Base-by-base conservation (phyloP, 2,888 invertebrate species). In the Eupithecia dodoneata region DNA sequence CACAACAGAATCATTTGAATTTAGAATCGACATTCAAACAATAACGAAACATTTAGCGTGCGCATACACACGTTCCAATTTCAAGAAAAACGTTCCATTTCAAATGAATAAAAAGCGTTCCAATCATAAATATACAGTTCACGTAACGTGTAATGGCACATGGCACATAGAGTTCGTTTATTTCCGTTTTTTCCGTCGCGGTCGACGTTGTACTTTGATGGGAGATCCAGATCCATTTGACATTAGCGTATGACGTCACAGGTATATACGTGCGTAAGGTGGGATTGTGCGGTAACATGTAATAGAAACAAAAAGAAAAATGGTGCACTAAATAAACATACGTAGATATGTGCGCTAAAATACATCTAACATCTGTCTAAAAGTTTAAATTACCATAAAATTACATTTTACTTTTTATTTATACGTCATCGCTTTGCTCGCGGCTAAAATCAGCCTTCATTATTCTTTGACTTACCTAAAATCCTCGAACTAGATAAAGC, bases 121-220 rank as follows among this genome's bases (percentile, higher is more conserved):
- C 45, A 55, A 72, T 63, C 75, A 80, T 74, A 75, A 41, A 72
- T 73, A 76, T 86, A 88, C 70, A 70, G 47, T 70, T 44, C 76
- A 52, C 41, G 63, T 55, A 15, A 74, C n/a, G 44, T 42, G 44
- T n/a, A 30, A 83, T 77, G 82, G 81, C 78, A 82, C 73, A 77
- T 69, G 15, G 59, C 59, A 42, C n/a, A 75, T 75, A 41, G 44
- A 65, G 75, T 74, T 80, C 81, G 85, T 83, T 93, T 92, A 94
- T 95, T 95, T 94, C 85, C 95, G 95, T 94, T 95, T 95, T 95
- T 95, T 95, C 88, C 95, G 95, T 89, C 95, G 95, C 92, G 94
- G 92, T 85, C 94, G 95, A 92, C 94, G 95, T 92, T 93, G 92
- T 91, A 93, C 95, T 94, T 95, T 94, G 94, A 89, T 89, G 89